Base-by-base conservation (phyloP, 2,113 vertebrate species). In the Hemicordylus capensis region DNA sequence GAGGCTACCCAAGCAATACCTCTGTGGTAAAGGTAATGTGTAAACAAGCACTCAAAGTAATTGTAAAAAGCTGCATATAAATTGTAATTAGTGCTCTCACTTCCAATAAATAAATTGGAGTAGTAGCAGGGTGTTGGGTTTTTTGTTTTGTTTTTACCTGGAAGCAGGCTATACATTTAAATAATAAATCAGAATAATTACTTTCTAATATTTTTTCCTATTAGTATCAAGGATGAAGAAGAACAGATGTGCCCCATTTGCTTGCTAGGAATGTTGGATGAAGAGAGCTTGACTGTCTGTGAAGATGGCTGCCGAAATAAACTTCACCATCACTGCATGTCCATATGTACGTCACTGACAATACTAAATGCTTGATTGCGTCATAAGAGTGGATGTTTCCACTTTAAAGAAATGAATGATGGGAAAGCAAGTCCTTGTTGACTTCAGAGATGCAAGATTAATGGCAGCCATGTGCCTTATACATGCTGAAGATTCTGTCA, bases 271-370 rank as follows among this genome's bases (percentile, higher is more conserved):
- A 98, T 98, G 98, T 95, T 98, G 89, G 98, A 98, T 67, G 98
- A 98, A 89, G 98, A 98, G 76, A 98, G 98, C 59, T 95, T 98
- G n/a, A 97, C 96, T 0, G 97, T 98, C 89, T 96, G 98, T 93
- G 98, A 98, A 91, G 98, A 98, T 31, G 98, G 98, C 91, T 98
- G 98, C 93, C 95, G 98, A 85, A 98, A 98, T 90, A 98, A 98
- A 92, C 96, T 98, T 81, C 98, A 98, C 93, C 98, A 98, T 87
- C 98, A 98, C 91, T 98, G 98, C 98, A 98, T 98, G 98, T 98
- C 98, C 54, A 98, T 98, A 89, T 98, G 97, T 98, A 96, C 5
- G 98, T 97, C 90, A 34, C 7, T 85, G 34, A 15, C 51, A n/a
- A 81, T 76, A 58, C 4, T 75, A 42, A 67, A 20, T 19, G 3